Evolutionary conservation across 2,888 invertebrate genomes (phyloP).

Genomic region (Limnephilus auricula): DNA sequence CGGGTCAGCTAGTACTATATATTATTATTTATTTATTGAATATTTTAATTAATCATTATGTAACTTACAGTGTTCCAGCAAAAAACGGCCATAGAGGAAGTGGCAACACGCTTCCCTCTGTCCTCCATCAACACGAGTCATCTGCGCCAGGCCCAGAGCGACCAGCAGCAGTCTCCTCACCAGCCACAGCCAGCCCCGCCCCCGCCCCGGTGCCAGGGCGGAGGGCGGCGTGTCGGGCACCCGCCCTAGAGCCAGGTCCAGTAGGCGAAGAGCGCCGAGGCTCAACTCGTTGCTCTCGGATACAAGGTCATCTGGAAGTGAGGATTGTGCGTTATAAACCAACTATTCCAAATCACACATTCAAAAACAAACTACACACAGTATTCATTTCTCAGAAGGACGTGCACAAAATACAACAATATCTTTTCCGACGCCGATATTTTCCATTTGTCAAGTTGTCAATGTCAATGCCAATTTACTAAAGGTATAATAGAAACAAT

Average conservation of each 20-base stretch:
- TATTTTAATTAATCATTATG: no score
- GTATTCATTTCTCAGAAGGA: no score
- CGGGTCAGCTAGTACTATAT: constrained; percentile 40
- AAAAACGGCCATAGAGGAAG: constrained; percentile 77
- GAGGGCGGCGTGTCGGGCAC: not conserved
- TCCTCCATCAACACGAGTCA: constrained; percentile 74
- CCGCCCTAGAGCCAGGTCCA: constrained; percentile 46
- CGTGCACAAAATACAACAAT: no score
- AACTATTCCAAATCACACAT: no score
- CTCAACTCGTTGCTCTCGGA: constrained; percentile 32
- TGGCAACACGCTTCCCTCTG: constrained; percentile 75
- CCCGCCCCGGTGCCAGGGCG: not conserved
- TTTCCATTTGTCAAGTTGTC: no score
- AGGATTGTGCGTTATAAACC: not conserved
- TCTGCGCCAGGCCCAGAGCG: constrained; percentile 73
- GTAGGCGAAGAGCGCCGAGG: constrained; percentile 33
- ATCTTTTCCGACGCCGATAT: no score
- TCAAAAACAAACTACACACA: no score
- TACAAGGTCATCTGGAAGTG: constrained; percentile 24
- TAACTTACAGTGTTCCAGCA: constrained; percentile 76
- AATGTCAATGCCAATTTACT: no score
- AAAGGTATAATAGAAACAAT: no score
- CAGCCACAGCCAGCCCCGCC: constrained; percentile 73
- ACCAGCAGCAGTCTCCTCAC: constrained; percentile 78
- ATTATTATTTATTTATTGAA: no score